Evolutionary conservation across 2,888 invertebrate species (phyloP).

Genomic region (Scaptomyza flava): DNA sequence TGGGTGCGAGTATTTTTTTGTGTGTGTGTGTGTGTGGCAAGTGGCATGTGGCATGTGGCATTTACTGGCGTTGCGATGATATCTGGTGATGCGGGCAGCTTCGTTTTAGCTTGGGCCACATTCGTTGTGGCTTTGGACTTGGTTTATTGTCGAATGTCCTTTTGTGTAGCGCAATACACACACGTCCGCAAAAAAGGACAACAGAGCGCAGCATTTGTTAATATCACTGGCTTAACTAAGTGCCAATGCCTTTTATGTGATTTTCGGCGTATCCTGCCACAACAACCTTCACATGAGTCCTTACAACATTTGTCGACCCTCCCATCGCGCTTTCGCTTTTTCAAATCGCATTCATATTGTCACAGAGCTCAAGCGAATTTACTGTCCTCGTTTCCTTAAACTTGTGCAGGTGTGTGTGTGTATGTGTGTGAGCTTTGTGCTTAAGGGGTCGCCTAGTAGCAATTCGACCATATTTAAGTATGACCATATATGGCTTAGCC

Average conservation of each 20-base stretch:
- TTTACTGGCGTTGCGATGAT: slow-evolving; percentile 63
- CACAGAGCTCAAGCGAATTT: slow-evolving; percentile 46
- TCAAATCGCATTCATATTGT: slow-evolving; percentile 30
- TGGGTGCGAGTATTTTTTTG: not conserved
- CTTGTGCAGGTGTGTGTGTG: slow-evolving; percentile 29
- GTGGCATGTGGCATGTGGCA: slow-evolving; percentile 61
- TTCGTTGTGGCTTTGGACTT: slow-evolving; percentile 55
- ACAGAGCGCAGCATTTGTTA: slow-evolving; percentile 70
- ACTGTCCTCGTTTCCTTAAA: slow-evolving; percentile 26
- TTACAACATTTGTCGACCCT: slow-evolving; percentile 4
- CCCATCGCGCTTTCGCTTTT: not conserved
- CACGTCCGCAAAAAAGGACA: slow-evolving; percentile 50
- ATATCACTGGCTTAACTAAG: slow-evolving; percentile 76
- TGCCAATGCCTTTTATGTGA: slow-evolving; percentile 78
- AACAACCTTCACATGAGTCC: slow-evolving; percentile 12
- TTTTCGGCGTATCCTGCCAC: slow-evolving; percentile 47
- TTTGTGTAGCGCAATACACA: slow-evolving; percentile 28
- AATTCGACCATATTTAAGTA: slow-evolving; percentile 36
- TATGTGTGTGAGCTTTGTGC: not conserved
- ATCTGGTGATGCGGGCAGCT: slow-evolving; percentile 40
- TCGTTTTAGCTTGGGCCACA: slow-evolving; percentile 18
- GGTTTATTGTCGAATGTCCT: slow-evolving; percentile 56
- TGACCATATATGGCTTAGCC: slow-evolving; percentile 30
- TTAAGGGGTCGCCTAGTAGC: slow-evolving; percentile 14
- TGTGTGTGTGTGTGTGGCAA: not conserved